Evolutionary conservation across 1,140 invertebrate species (phyloP), one percentile per base, ranked within the genome.

Genomic region (Drosophila novamexicana): DNA sequence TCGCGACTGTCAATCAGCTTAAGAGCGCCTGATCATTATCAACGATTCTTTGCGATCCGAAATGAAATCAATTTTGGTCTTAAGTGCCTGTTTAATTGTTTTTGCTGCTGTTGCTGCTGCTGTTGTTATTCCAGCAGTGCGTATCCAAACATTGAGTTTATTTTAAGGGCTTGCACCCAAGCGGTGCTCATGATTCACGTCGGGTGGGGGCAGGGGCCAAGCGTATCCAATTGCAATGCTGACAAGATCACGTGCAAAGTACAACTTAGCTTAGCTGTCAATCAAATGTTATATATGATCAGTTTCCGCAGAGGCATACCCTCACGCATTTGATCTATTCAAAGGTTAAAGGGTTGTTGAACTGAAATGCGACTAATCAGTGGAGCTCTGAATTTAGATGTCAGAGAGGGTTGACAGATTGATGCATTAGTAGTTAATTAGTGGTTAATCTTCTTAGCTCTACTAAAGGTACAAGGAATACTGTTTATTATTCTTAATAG

Each of bases 231-330:
- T 86, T 86, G 79, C 83, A 88, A 77, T 65, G 72, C 83, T 77
- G 79, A 86, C 83, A 86, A 86, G 65, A 88, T 86, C 83, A 86
- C 83, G 83, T 83, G 83, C 83, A 88, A 79, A 74, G 76, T 88
- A 76, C 79, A 85, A 82, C 75, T 88, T 62, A 63, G 75, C 64
- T 69, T 40, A 47, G 69, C 83, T 88, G 83, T 86, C 83, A 86
- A 88, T 86, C 83, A 86, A 79, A 77, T 79, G 59, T 61, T 47
- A 53, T 45, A 58, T 22, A n/a, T 22, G 9, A 54, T 44, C 18
- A 22, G 9, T 37, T 37, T 10, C 6, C 7, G 8, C 12, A 14
- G 9, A n/a, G 52, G 14, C 9, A 54, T n/a, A 16, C 32, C 9
- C 52, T 34, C 34, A n/a, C 40, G 12, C 9, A 2, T 39, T n/a